Base-by-base conservation (phyloP, 2,797 vertebrate genomes). In the Chelonia mydas region DNA sequence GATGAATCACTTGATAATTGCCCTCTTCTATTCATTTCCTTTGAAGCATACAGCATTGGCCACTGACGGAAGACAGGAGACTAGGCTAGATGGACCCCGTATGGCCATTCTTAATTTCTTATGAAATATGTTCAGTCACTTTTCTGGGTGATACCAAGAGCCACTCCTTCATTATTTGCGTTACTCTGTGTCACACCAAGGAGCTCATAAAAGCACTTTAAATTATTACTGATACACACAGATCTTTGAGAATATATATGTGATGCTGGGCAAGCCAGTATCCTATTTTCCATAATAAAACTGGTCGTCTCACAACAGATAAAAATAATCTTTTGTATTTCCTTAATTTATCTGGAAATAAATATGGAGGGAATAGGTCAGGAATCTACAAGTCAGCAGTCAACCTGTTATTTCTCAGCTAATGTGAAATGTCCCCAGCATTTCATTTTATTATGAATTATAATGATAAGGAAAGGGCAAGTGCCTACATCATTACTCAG, bases 391-490 rank as follows among this genome's bases (percentile, higher is more conserved):
- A 96, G 61, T 50, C 96, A 94, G 76, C 45, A 45, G 90, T 90
- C 94, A 97, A 89, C 53, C 81, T 95, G 74, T 81, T 94, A 51
- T 96, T 95, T 90, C 81, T 87, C 84, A 89, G 45, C 57, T 97
- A 96, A 96, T 41, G 3, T 0, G 65, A 92, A 61, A 97, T 95
- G 78, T 94, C 91, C 87, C 77, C 54, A 84, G 8, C 50, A 55
- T 96, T 96, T 97, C 78, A 83, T 97, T 96, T 97, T 94, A 93
- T 88, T 96, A 87, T 78, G 96, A 92, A 95, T 96, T 92, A 90
- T 94, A 97, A 92, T 89, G 86, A 88, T 94, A 96, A 81, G 87
- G 88, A 98, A 97, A 98, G 93, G 96, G n/a, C 92, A 97, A 97
- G 91, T 95, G 93, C 84, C 92, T 96, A 13, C 51, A 95, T 96